Evolutionary conservation across 1,140 invertebrate species (phyloP).

Genomic region (Microvelia longipes): DNA sequence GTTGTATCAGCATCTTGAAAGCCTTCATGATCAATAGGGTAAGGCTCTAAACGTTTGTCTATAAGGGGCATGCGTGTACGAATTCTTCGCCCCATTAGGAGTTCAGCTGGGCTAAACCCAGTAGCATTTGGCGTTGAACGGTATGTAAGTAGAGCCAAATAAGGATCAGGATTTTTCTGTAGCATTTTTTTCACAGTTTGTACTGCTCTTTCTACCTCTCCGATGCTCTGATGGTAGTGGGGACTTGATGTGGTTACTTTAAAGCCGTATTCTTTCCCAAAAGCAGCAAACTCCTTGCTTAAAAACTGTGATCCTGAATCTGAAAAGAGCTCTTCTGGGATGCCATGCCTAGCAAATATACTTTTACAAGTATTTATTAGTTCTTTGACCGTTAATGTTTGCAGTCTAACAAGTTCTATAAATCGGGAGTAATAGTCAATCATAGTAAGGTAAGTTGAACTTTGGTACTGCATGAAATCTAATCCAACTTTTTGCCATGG

Average conservation of each 20-base stretch:
- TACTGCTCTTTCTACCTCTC: neutral
- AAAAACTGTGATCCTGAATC: neutral
- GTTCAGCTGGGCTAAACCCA: neutral
- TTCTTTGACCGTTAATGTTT: neutral
- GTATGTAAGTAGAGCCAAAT: neutral
- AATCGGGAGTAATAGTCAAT: neutral
- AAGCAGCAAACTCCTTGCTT: neutral
- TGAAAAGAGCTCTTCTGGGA: neutral
- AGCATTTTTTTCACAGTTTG: neutral
- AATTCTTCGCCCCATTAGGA: neutral
- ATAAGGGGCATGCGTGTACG: neutral
- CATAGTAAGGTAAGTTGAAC: neutral
- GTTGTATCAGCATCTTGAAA: no score
- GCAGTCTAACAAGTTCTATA: neutral
- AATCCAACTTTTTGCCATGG: neutral
- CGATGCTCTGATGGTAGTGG: neutral
- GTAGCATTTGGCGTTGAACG: neutral
- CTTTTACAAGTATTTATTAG: no score
- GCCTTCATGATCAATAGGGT: no score
- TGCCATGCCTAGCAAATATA: neutral
- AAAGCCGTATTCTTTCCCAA: neutral
- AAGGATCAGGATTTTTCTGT: neutral
- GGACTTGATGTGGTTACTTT: neutral
- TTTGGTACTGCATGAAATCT: neutral
- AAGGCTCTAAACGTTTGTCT: no score